Evolutionary conservation across 1,140 invertebrate species (phyloP), one percentile per base, ranked within the genome.

Genomic region (Saccostrea cuccullata): DNA sequence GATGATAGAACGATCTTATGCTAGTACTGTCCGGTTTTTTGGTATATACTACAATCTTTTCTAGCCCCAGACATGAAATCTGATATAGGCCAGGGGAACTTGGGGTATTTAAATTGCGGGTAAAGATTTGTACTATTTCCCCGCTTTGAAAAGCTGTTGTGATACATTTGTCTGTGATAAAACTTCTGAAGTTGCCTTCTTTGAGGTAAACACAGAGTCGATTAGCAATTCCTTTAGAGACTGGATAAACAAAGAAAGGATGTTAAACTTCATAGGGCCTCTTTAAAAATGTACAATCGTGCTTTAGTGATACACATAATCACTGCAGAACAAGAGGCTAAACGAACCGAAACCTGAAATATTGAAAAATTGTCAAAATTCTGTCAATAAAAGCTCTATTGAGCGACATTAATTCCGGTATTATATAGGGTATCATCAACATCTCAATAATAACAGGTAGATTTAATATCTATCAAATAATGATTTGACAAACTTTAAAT

Each of bases 351-450:
- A 77, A 77, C 70, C 30, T 36, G 15, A 36, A 77, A 77, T 77
- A 77, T 77, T 36, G 23, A 30, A 36, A 36, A 77, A 77, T 77
- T 77, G 70, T 36, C 26, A 77, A 77, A 77, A 64, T 20, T 77
- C 70, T 77, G 70, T 30, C 26, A 77, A 20, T 20, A 64, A 77
- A 30, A 11, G 26, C 70, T 36, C 26, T 36, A 77, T 77, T 77
- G 70, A 77, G 23, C 70, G 11, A 77, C 26, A 77, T 77, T 77
- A 77, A 77, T 77, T 15, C 70, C 11, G 70, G 13, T 30, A 77
- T 77, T 77, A 15, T 77, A 26, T 13, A 11, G 13, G 12, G 26
- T 9, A 77, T 77, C 30, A 77, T 77, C 70, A 13, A 30, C 30
- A 77, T 77, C 70, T 77, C 26, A 36, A 77, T 64, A 36, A 30